Percentiles rank a stretch among this genome's conserved stretches.
Conservation (phyloP, 1,140 invertebrate genomes). For the Ips typographus region DNA sequence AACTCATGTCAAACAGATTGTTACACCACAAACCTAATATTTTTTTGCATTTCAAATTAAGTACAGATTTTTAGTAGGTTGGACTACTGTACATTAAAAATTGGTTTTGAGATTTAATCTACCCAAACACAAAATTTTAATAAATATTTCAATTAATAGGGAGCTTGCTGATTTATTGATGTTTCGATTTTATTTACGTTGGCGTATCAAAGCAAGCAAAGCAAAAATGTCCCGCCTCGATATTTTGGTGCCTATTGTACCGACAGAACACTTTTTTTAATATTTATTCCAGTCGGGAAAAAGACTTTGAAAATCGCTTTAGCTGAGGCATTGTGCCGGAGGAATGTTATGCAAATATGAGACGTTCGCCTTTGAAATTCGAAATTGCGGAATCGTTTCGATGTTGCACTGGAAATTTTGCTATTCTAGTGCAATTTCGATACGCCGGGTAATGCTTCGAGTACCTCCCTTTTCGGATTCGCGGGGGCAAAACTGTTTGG, state of each 20-base stretch:
- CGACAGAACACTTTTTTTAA: slow-evolving; percentile 1
- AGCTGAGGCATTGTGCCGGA: slow-evolving; percentile 7
- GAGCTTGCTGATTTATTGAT: too few relatives aligned
- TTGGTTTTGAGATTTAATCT: too few relatives aligned
- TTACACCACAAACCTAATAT: too few relatives aligned
- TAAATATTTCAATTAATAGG: too few relatives aligned
- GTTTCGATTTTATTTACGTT: too few relatives aligned
- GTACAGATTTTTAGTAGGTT: too few relatives aligned
- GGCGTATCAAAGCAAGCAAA: too few relatives aligned
- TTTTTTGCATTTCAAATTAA: too few relatives aligned
- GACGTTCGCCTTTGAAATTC: slow-evolving; percentile 7
- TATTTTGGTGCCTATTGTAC: slow-evolving; percentile 1
- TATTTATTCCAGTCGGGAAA: slow-evolving; percentile 5
- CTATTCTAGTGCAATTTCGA: slow-evolving; percentile 1
- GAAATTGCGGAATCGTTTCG: slow-evolving; percentile 8
- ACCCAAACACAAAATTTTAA: too few relatives aligned
- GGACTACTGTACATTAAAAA: too few relatives aligned
- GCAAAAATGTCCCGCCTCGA: too few relatives aligned
- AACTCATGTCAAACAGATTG: too few relatives aligned
- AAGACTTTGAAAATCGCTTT: slow-evolving; percentile 16
- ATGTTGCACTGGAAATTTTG: neutral
- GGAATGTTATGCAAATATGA: slow-evolving; percentile 19
- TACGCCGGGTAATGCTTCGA: slow-evolving; percentile 1
- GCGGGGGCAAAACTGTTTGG: neutral
- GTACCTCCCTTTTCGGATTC: neutral